A percentile compares a stretch with the other conserved stretches of the same genome.
These are phyloP conservation scores for Carapus acus DNA, from an alignment of 2,797 vertebrate species.

Conservation along the genomic window DNA sequence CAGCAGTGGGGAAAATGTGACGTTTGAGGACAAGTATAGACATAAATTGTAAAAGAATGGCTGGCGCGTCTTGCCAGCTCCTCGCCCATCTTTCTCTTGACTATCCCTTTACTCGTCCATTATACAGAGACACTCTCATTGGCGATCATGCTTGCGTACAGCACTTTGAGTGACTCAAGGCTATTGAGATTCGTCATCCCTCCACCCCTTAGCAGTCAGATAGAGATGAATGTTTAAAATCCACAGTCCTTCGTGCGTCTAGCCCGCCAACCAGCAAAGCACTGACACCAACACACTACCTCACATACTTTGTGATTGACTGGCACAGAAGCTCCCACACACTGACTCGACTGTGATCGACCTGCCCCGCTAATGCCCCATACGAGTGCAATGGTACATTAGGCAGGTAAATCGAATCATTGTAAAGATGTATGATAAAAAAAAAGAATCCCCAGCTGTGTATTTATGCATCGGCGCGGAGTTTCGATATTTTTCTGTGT, in stretches of 20 bases:
- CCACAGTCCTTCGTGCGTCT: conserved; percentile 56
- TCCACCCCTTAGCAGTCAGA: conserved; percentile 44
- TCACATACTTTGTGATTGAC: conserved; percentile 69
- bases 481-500: conserved; percentile 3
- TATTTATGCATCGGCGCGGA: conserved; percentile 14
- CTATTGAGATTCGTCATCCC: conserved; percentile 26
- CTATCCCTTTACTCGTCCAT: conserved; percentile 63
- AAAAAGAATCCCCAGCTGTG: conserved; percentile 17
- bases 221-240: conserved; percentile 63
- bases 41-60: conserved; percentile 43
- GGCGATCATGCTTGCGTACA: conserved; percentile 57
- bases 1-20: conserved; percentile 19
- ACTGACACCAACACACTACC: conserved; percentile 81
- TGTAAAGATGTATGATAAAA: conserved; percentile 8
- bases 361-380: conserved; percentile 26
- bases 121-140: conserved; percentile 53
- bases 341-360: conserved; percentile 49
- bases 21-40: conserved; percentile 36
- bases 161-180: conserved; percentile 67
- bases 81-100: conserved; percentile 48
- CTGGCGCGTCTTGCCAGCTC: conserved; percentile 48
- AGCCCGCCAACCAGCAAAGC: conserved; percentile 71
- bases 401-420: conserved; percentile 8
- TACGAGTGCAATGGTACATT: conserved; percentile 12
- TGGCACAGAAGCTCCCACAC: conserved; percentile 50